These are phyloP conservation scores for Blastobasis adustella DNA, from an alignment of 2,888 invertebrate genomes.

Conservation along the genomic window DNA sequence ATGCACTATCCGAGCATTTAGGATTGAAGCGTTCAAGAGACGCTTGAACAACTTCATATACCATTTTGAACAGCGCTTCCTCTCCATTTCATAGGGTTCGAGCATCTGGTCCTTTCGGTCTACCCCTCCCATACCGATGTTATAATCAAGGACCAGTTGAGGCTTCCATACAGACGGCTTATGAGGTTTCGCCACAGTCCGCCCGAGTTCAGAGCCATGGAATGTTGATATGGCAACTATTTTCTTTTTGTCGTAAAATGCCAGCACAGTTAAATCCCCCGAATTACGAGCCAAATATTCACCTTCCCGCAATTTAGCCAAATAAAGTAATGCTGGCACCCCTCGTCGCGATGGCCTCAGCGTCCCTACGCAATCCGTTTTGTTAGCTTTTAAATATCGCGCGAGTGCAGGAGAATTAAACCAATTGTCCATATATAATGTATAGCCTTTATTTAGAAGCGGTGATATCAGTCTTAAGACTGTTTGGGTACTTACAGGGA, in stretches of 20 bases:
- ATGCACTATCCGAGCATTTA: not conserved
- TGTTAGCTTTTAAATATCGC: conserved; percentile 9
- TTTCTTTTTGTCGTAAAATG: not conserved
- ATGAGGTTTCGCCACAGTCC: not conserved
- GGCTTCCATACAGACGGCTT: not conserved
- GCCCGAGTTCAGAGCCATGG: not conserved
- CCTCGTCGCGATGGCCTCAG: conserved; percentile 3
- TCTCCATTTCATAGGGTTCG: not conserved
- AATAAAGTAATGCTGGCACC: conserved; percentile 1
- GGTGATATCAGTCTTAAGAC: not conserved
- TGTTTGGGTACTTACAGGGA: too few relatives aligned
- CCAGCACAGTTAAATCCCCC: not conserved
- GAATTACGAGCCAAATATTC: not conserved
- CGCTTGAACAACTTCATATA: not conserved
- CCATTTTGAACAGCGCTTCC: not conserved
- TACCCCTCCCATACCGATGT: not conserved
- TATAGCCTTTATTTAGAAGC: not conserved
- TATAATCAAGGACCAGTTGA: not conserved
- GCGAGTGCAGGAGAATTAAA: conserved; percentile 9
- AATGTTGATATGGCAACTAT: not conserved
- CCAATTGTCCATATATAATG: conserved; percentile 8
- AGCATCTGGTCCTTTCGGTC: not conserved
- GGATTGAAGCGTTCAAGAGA: not conserved
- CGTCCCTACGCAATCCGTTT: conserved; percentile 15
- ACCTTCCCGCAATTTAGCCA: not conserved